Base-by-base conservation (phyloP, 2,113 vertebrate genomes). In the Speoplatyrhinus poulsoni region DNA sequence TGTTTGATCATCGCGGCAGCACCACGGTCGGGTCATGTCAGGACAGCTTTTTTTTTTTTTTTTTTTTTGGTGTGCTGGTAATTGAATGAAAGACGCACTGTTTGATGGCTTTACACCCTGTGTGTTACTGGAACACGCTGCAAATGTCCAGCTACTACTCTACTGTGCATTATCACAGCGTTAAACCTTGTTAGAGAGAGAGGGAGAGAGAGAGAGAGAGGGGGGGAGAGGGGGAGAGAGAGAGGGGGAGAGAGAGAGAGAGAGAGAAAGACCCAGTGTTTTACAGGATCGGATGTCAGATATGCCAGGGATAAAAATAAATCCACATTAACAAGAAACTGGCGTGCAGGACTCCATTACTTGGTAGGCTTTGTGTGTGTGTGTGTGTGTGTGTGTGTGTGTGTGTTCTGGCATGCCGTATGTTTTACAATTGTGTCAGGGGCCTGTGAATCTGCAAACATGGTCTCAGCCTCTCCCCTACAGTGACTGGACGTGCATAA, bases 261-360 rank as follows among this genome's bases (percentile, higher is more conserved):
- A 62, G 65, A 72, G 73, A 65, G 73, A 72, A 81, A 80, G 79
- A 69, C 56, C 80, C 61, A 69, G 81, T 72, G 82, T 82, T 85
- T 83, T 69, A 80, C 81, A 70, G 78, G 83, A 90, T 91, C 86
- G 33, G 81, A 85, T 91, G 81, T 89, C 88, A 60, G 67, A 82
- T 87, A 77, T 82, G 71, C 80, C 70, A 75, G 82, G 81, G 75
- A 79, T 70, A 62, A 60, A 10, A 82, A 93, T 90, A 0, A 86
- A 91, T 89, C 70, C 55, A 71, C 79, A 77, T 85, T 85, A 87
- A 85, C 87, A 82, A 88, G 88, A 81, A 82, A 85, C 82, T 81
- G 55, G 6, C 62, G 62, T 59, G 56, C 76, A 77, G 26, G 17
- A 84, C 81, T 91, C 84, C 86, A 88, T 90, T 85, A 88, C 73